Evolutionary conservation across 2,113 vertebrate genomes (phyloP), one percentile per base, ranked within the genome.

Genomic region (Eolophus roseicapilla): DNA sequence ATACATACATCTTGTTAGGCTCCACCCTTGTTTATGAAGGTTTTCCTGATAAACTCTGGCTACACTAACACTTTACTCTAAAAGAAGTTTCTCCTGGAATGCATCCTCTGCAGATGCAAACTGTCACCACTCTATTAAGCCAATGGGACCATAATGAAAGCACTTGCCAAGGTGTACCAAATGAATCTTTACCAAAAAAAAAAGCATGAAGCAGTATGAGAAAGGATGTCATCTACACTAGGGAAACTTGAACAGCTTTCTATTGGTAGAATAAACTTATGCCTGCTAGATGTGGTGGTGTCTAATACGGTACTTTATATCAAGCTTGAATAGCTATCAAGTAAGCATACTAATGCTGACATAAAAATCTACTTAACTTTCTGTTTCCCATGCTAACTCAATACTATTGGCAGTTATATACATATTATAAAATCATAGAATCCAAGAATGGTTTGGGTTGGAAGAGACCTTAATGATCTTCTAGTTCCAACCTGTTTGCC

Each of bases 31-130:
- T 44, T 79, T 74, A 29, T 41, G 63, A 74, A 74, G 28, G 31
- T 83, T 90, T 91, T 78, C 44, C 79, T 90, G 91, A 90, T 83
- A 83, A 76, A 67, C 82, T 78, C 53, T 82, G 84, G 49, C 49
- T 37, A 69, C 0, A 0, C 37, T 62, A 90, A 77, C 53, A 67
- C 63, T 89, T 89, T 53, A 37, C 25, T 62, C 35, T 28, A 68
- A 79, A 95, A 80, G 17, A 77, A 69, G 3, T 95, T 96, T 84
- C 57, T 93, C 70, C 70, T 79, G 74, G 69, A 77, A 60, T 75
- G 57, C 33, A 75, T 87, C 44, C 15, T 95, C 57, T 88, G n/a
- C 63, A 86, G 79, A 88, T 83, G 85, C 37, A 90, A 80, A 86
- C 74, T 82, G 37, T 83, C 85, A 88, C 65, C 82, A 74, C 79